Percentiles rank a stretch among this genome's conserved stretches.
Evolutionary conservation across 2,888 invertebrate genomes (phyloP).

Genomic region (Malthinus flaveolus): DNA sequence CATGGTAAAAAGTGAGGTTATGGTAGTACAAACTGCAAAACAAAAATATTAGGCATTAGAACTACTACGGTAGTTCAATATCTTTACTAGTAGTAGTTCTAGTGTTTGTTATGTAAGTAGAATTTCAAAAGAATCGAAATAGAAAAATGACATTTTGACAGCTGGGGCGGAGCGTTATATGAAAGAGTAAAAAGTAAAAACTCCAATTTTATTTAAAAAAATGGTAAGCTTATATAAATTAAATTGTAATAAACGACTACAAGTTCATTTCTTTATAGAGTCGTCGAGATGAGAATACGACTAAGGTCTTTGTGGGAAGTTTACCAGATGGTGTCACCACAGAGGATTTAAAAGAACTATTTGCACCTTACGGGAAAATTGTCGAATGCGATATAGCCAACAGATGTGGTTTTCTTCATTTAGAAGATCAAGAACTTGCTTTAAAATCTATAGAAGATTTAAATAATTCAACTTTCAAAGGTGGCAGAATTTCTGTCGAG

Average conservation of each 20-base stretch:
- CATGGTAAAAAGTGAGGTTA: no score
- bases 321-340: conserved; percentile 82
- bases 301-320: conserved; percentile 92
- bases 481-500: conserved; percentile 82
- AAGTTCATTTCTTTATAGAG: conserved; percentile 34
- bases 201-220: neutral
- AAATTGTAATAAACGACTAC: neutral
- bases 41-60: no score
- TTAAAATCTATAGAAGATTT: conserved; percentile 78
- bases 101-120: neutral
- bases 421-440: conserved; percentile 82
- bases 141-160: no score
- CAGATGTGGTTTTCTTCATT: conserved; percentile 92
- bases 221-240: conserved; percentile 4
- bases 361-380: conserved; percentile 84
- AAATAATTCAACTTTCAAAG: conserved; percentile 82
- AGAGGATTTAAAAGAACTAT: conserved; percentile 79
- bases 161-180: no score
- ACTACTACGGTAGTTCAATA: neutral
- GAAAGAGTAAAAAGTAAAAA: no score
- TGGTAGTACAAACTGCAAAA: no score
- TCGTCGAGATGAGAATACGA: conserved; percentile 49
- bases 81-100: neutral
- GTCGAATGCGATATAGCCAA: conserved; percentile 95
- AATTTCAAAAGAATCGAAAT: no score